A percentile compares a stretch with the other conserved stretches of the same genome.
phyloP scores from a whole-genome alignment of 2,113 vertebrate genomes.

The Seriola aureovittata region DNA sequence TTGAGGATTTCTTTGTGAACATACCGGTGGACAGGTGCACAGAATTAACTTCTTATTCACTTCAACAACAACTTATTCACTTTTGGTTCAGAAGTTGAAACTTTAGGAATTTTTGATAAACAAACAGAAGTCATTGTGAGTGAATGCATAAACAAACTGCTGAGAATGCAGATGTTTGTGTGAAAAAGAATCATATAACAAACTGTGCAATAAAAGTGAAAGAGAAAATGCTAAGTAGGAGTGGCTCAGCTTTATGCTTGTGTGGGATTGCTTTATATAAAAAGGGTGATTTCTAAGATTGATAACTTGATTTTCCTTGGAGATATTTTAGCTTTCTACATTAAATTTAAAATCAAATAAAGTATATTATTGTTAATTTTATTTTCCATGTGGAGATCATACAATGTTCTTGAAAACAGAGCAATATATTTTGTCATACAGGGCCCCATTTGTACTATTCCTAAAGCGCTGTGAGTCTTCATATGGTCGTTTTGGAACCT shows the following conservation, averaged over 20 bases:
- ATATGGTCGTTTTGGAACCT: neutral
- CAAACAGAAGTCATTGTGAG: conserved; percentile 23
- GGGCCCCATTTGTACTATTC: neutral
- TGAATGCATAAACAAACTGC: conserved; percentile 11
- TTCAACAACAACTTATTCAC: neutral
- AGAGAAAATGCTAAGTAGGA: neutral
- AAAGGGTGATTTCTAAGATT: neutral
- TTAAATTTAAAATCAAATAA: neutral
- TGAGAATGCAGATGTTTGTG: neutral
- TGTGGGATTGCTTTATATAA: neutral
- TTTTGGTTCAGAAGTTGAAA: neutral
- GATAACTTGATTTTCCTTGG: neutral
- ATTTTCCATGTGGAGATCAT: neutral
- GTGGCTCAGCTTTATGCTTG: neutral
- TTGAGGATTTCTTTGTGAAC: conserved; percentile 29
- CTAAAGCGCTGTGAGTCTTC: neutral
- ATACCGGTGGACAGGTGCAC: conserved; percentile 3
- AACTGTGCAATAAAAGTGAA: neutral
- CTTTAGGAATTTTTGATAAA: neutral
- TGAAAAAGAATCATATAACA: neutral
- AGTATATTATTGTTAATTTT: neutral
- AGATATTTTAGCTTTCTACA: neutral
- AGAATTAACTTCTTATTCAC: conserved; percentile 9
- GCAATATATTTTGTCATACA: neutral
- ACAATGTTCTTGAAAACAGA: neutral